A percentile compares a stretch with the other conserved stretches of the same genome.
phyloP scores from a whole-genome alignment of 2,113 vertebrate genomes.

The Gasterosteus aculeatus region DNA sequence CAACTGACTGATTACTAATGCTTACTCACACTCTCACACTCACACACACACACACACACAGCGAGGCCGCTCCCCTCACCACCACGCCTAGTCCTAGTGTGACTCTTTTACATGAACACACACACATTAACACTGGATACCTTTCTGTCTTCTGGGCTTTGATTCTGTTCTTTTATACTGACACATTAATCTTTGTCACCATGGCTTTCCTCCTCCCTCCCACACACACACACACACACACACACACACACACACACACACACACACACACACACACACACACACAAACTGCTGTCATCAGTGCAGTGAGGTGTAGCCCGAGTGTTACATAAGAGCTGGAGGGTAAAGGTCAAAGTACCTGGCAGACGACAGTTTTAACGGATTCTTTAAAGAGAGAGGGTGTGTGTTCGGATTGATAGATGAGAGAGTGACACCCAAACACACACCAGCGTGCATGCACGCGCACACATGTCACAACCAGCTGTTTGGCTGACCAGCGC shows the following conservation, averaged over 20 bases:
- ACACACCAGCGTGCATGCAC: neutral
- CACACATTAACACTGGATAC: slow-evolving; percentile 1
- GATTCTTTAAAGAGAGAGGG: slow-evolving; percentile 23
- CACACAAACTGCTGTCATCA: slow-evolving; percentile 2
- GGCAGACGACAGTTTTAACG: slow-evolving; percentile 27
- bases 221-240: neutral
- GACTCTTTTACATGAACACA: neutral
- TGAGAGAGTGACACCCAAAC: neutral
- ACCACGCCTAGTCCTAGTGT: slow-evolving; percentile 55
- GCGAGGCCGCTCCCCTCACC: slow-evolving; percentile 17
- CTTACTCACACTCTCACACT: slow-evolving; percentile 63
- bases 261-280: slow-evolving; percentile 24
- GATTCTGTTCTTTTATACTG: slow-evolving; percentile 1
- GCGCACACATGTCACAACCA: neutral
- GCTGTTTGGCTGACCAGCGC: slow-evolving; percentile 31
- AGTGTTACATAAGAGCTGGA: slow-evolving; percentile 41
- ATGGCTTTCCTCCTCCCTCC: neutral
- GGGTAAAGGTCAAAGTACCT: slow-evolving; percentile 57
- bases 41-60: slow-evolving; percentile 14
- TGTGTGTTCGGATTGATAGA: slow-evolving; percentile 5
- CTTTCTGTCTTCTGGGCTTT: slow-evolving; percentile 23
- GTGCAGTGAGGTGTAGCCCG: slow-evolving; percentile 34
- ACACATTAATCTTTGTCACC: slow-evolving; percentile 17
- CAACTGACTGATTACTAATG: slow-evolving; percentile 72
- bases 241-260: slow-evolving; percentile 19